A percentile compares a stretch with the other conserved stretches of the same genome.
Conservation (phyloP, 2,113 vertebrate genomes). For the Stegostoma tigrinum region DNA sequence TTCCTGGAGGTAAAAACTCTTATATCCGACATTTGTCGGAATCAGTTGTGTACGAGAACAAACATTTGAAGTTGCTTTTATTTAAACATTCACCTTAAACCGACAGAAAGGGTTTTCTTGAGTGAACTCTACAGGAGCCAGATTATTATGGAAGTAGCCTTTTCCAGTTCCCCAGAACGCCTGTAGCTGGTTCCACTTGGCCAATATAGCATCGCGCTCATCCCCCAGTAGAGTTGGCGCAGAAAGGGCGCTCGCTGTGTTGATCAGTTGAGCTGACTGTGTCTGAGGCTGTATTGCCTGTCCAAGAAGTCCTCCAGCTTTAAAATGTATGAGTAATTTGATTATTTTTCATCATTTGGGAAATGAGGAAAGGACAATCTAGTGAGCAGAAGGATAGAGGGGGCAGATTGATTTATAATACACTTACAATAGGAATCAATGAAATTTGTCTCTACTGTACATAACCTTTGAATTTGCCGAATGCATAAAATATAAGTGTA, state of each 20-base stretch:
- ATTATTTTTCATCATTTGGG: not conserved
- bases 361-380: not conserved
- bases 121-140: slow-evolving; percentile 82
- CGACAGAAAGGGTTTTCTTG: slow-evolving; percentile 95
- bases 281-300: slow-evolving; percentile 69
- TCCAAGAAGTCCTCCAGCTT: slow-evolving; percentile 72
- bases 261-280: slow-evolving; percentile 86
- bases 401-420: not conserved
- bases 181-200: slow-evolving; percentile 97
- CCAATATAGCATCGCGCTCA: slow-evolving; percentile 88
- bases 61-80: not conserved
- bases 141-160: slow-evolving; percentile 86
- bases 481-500: not conserved
- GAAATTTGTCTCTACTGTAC: not conserved
- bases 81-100: slow-evolving; percentile 75
- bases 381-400: not conserved
- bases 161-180: slow-evolving; percentile 97
- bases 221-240: slow-evolving; percentile 84
- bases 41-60: not conserved
- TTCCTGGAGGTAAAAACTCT: not conserved
- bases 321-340: slow-evolving; percentile 41
- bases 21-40: not conserved
- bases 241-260: slow-evolving; percentile 87
- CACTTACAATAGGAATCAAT: not conserved
- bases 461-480: not conserved